Base-by-base conservation (phyloP, 2,888 invertebrate genomes). In the Magallana nippona region DNA sequence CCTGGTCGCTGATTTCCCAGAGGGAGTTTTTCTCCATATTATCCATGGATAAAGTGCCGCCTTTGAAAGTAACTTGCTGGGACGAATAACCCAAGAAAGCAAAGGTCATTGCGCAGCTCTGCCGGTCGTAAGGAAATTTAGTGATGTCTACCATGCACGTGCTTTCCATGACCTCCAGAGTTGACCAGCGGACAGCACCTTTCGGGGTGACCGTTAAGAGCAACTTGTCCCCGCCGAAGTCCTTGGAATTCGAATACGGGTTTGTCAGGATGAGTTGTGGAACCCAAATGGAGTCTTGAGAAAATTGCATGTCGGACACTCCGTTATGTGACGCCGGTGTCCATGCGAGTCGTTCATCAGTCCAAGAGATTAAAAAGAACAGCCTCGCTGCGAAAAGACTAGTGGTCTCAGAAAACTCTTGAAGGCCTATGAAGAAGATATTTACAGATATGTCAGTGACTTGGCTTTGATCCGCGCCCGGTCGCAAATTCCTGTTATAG, bases 381-480 rank as follows among this genome's bases (percentile, higher is more conserved):
- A 78, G 82, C n/a, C 85, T 81, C 1, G 82, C 78, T 3, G 87
- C 78, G 5, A 87, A 71, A 17, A 82, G 63, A 27, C 85, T 86
- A 1, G 83, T 79, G n/a, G 83, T 81, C 57, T 86, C 87, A 44
- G 84, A 82, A 57, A 86, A 87, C n/a, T 86, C 86, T 22, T 85
- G 81, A 13, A 87, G 81, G n/a, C 82, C 78, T 17, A 62, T 71
- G 10, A 87, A 79, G 10, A 79, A 82, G 44, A 86, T 78, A 3
- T 15, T 78, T 15, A 84, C 55, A 13, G 79, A 79, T 11, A 87
- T 22, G n/a, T 32, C 13, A 5, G 83, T 79, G n/a, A 84, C 82
- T 27, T 83, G 77, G 0, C 79, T 79, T 19, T 85, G 84, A n/a
- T 85, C 82, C 15, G 2, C 5, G 1, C 44, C 77, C 13, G 84